Evolutionary conservation across 2,797 vertebrate species (phyloP), one percentile per base, ranked within the genome.

Genomic region (Epinephelus awoara): DNA sequence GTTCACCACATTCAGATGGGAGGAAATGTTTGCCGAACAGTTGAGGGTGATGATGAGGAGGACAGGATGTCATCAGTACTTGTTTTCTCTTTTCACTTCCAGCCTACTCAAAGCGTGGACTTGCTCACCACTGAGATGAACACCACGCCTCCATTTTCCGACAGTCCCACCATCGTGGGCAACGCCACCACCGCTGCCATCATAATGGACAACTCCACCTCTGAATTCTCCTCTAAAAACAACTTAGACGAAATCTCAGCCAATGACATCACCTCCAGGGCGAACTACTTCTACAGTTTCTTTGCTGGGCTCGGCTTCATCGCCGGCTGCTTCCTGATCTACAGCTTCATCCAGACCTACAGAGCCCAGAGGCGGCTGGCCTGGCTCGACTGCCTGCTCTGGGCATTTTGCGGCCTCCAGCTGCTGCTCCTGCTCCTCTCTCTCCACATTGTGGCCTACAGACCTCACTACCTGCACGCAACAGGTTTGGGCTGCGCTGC

Each of bases 341-440:
- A 82, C 6, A 74, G 92, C 81, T 94, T 96, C 66, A 34, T 92
- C 27, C 92, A 90, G 84, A 94, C 92, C 13, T 95, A 91, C 64
- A 51, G 88, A 10, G 82, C 85, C 34, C 75, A 82, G 0, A 73
- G 65, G 12, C 77, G 25, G 14, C 76, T 94, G 62, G 87, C 91
- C 40, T 91, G 88, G 84, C 82, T 95, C 46, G 92, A 96, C 75
- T 63, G 83, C 2, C 61, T 95, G 64, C 91, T 97, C 75, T 88
- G 91, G 49, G 87, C 85, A 19, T 95, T 96, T 52, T 94, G 91
- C 1, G n/a, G 93, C 77, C 88, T 94, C n/a, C 94, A 96, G 44
- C 58, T 96, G 59, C 70, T 95, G n/a, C 90, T 95, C 21, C 89
- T 95, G 13, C 73, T 97, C 19, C 88, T 96, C 4, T 97, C 96